These are phyloP conservation scores for Microcebus ravelobensis DNA, from an alignment of 2,113 vertebrate genomes.

Conservation along the genomic window DNA sequence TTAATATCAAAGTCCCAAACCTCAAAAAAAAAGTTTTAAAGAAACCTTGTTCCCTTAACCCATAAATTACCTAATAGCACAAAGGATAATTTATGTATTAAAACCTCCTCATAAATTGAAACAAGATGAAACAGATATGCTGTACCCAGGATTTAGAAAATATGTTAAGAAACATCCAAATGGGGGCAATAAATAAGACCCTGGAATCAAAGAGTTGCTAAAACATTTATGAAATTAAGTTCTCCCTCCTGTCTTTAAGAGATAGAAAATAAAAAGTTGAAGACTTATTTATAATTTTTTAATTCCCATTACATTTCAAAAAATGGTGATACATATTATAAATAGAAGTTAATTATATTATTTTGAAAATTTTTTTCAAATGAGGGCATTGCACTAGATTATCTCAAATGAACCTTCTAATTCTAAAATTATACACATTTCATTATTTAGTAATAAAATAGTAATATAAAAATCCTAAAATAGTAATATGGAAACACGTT, in stretches of 20 bases:
- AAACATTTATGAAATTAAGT: background rate
- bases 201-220: background rate
- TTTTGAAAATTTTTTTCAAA: background rate
- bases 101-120: background rate
- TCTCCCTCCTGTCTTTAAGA: background rate
- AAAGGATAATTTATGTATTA: background rate
- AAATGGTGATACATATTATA: background rate
- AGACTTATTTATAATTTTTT: background rate
- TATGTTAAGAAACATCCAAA: background rate
- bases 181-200: background rate
- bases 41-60: background rate
- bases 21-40: background rate
- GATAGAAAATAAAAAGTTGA: background rate
- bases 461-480: conserved; percentile 33
- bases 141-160: background rate
- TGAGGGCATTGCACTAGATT: background rate
- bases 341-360: conserved; percentile 20
- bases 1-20: background rate
- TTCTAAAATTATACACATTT: background rate
- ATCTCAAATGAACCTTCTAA: background rate
- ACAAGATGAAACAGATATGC: background rate
- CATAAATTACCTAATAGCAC: background rate
- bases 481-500: background rate
- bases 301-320: background rate
- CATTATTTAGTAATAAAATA: conserved; percentile 17